phyloP scores from a whole-genome alignment of 2,113 vertebrate species.

The Hoplias malabaricus region DNA sequence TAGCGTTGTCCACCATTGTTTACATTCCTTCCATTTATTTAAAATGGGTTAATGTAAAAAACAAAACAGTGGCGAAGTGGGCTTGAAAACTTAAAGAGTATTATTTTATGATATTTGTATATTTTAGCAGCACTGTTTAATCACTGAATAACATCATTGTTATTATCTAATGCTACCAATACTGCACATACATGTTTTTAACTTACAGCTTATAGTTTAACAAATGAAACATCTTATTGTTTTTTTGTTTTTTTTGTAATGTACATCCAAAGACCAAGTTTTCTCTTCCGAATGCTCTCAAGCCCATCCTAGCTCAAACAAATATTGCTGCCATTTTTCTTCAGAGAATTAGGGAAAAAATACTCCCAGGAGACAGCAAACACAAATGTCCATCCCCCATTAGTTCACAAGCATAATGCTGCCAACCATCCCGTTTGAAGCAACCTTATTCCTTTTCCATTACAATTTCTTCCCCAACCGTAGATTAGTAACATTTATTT shows the following conservation, averaged over 20 bases:
- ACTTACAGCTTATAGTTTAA: conserved; percentile 50
- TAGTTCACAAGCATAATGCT: conserved; percentile 96
- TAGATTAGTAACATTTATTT: conserved; percentile 97
- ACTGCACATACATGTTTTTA: neutral
- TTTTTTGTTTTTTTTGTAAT: conserved; percentile 60
- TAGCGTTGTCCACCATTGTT: conserved; percentile 28
- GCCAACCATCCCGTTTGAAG: conserved; percentile 88
- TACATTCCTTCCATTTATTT: neutral
- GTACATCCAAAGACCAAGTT: conserved; percentile 66
- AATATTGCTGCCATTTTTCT: conserved; percentile 65
- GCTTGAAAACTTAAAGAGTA: conserved; percentile 64
- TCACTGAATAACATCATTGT: conserved; percentile 54
- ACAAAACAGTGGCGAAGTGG: neutral
- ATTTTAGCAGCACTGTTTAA: conserved; percentile 53
- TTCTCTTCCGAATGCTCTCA: conserved; percentile 39
- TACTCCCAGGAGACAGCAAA: conserved; percentile 77
- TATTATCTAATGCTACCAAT: conserved; percentile 1
- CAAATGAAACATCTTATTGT: conserved; percentile 65
- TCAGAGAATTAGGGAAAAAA: conserved; percentile 45
- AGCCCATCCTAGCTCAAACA: conserved; percentile 66
- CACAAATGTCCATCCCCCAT: conserved; percentile 94
- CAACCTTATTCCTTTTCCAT: conserved; percentile 90
- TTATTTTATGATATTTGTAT: conserved; percentile 54
- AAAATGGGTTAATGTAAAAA: neutral
- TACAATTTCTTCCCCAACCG: conserved; percentile 83